These are phyloP conservation scores for Chrysolina americana DNA, from an alignment of 2,888 invertebrate species.

Conservation along the genomic window DNA sequence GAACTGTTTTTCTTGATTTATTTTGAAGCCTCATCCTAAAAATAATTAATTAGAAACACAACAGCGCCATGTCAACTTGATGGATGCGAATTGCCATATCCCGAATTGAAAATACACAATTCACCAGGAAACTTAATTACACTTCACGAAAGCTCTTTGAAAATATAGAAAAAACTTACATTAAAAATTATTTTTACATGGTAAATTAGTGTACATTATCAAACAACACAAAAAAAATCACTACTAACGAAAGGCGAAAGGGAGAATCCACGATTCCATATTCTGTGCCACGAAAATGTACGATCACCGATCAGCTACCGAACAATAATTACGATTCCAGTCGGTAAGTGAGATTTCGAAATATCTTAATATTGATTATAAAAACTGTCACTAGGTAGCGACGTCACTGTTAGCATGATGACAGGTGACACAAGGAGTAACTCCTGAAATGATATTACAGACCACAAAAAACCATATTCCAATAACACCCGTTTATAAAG, in stretches of 20 bases:
- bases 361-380: not conserved
- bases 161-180: conserved; percentile 54
- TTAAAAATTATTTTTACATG: conserved; percentile 66
- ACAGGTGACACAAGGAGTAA: conserved; percentile 11
- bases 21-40: conserved; percentile 24
- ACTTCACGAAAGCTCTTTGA: not conserved
- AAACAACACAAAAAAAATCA: conserved; percentile 70
- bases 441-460: no score
- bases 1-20: conserved; percentile 25
- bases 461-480: no score
- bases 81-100: conserved; percentile 16
- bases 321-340: not conserved
- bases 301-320: conserved; percentile 23
- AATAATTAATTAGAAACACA: conserved; percentile 49
- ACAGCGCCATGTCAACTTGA: conserved; percentile 58
- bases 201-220: conserved; percentile 72
- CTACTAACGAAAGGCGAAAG: conserved; percentile 59
- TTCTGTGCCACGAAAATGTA: conserved; percentile 36
- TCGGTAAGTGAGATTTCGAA: conserved; percentile 7
- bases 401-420: not conserved
- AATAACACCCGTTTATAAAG: no score
- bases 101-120: conserved; percentile 5
- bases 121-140: conserved; percentile 12
- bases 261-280: conserved; percentile 58
- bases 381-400: not conserved